A percentile compares a stretch with the other conserved stretches of the same genome.
Evolutionary conservation across 2,888 invertebrate genomes (phyloP).

Genomic region (Artemia sinica): DNA sequence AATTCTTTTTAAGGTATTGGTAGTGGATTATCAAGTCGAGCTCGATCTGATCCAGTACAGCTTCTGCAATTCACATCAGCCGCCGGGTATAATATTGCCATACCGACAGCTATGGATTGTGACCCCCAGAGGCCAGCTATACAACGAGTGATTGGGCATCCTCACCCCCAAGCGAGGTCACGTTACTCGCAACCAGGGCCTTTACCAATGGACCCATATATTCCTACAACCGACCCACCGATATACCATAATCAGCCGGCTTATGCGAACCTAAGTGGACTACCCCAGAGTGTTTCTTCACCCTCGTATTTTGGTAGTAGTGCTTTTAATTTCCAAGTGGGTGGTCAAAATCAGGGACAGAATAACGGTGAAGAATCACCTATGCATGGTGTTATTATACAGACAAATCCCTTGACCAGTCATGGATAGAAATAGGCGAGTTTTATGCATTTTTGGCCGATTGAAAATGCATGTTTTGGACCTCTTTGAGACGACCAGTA

Average conservation of each 20-base stretch:
- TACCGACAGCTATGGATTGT: slow-evolving; percentile 1
- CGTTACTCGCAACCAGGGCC: slow-evolving; percentile 12
- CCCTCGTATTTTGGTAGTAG: slow-evolving; percentile 6
- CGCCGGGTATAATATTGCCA: background rate
- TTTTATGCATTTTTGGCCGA: too few relatives aligned
- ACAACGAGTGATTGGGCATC: background rate
- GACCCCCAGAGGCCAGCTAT: background rate
- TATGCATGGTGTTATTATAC: slow-evolving; percentile 9
- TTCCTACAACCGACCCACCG: background rate
- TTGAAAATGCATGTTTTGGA: too few relatives aligned
- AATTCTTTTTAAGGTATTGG: background rate
- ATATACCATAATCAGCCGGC: slow-evolving; percentile 4
- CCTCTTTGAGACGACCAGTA: too few relatives aligned
- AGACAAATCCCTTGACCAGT: slow-evolving; percentile 8
- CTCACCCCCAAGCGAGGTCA: slow-evolving; percentile 2
- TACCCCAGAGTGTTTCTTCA: background rate
- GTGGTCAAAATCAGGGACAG: background rate
- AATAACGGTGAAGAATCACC: slow-evolving; percentile 6
- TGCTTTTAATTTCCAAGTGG: background rate
- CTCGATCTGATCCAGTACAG: slow-evolving; percentile 2
- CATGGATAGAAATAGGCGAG: background rate
- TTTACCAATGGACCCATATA: background rate
- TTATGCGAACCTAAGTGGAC: slow-evolving; percentile 9
- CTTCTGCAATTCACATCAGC: background rate
- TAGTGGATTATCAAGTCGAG: background rate